Evolutionary conservation across 2,797 vertebrate species (phyloP), one percentile per base, ranked within the genome.

Genomic region (Prionace glauca): DNA sequence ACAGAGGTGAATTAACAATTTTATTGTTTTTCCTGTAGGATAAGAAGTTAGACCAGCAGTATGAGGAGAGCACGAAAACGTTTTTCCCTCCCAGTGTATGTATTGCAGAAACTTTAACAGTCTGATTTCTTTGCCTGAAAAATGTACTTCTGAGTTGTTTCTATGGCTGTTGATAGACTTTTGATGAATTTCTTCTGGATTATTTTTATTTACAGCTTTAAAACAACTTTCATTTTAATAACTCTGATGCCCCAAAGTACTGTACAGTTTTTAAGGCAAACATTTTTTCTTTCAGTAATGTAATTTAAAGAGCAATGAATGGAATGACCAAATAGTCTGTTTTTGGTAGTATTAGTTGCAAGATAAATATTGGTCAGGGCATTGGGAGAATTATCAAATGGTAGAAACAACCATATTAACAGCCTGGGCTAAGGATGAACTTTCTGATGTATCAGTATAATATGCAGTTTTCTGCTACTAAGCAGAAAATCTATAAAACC

Each of bases 31-130:
- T 81, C 96, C 96, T 97, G 95, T 92, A 99, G 99, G 99, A 99
- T 97, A 99, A 99, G 98, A 98, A 98, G 93, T 96, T 99, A 96
- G 99, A 99, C 96, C 98, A 98, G 96, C 98, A 99, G 96, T 99
- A 99, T 0, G 99, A 99, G 96, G 98, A 99, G 96, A 98, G 97
- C 97, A 98, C 98, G 0, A 99, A 98, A 96, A 97, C 98, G 60
- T 97, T 99, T 29, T 98, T 98, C 96, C 98, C 97, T 96, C 98
- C 98, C 96, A 99, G 98, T 96, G 99, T 99, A 98, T 98, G 99
- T 99, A 96, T 32, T 16, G 1, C 24, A 74, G 41, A 77, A 74
- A 95, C 56, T 92, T 69, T 22, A 41, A 41, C 2, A 18, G n/a
- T 56, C n/a, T 22, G 36, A 41, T 69, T 92, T 92, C 62, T 71